Evolutionary conservation across 2,888 invertebrate genomes (phyloP).

Genomic region (Laothoe populi): DNA sequence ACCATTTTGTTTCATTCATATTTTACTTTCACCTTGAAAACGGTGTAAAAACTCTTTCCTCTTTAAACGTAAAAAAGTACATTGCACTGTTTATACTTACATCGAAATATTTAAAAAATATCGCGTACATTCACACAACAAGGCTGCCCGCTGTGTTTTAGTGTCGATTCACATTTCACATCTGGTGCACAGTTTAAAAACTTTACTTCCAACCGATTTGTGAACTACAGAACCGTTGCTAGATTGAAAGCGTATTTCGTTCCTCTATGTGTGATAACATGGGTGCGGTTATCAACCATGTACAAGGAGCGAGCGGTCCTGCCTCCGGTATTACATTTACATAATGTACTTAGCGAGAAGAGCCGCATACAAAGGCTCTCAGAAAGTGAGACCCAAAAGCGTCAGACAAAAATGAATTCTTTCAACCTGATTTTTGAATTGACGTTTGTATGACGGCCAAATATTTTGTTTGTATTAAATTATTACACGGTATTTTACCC

Average conservation of each 20-base stretch:
- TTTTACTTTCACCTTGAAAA: not conserved
- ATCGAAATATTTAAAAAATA: slow-evolving; percentile 28
- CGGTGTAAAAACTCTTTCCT: not conserved
- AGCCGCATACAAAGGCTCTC: slow-evolving; percentile 73
- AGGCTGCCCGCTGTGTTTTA: slow-evolving; percentile 32
- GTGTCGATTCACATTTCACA: slow-evolving; percentile 26
- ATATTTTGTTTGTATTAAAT: slow-evolving; percentile 60
- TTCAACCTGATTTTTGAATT: slow-evolving; percentile 48
- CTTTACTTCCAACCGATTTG: not conserved
- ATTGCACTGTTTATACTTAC: slow-evolving; percentile 17
- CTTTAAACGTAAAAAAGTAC: slow-evolving; percentile 10
- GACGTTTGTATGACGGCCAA: slow-evolving; percentile 47
- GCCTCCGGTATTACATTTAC: slow-evolving; percentile 77
- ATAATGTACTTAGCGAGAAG: slow-evolving; percentile 75
- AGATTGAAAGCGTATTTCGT: not conserved
- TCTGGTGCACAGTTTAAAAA: slow-evolving; percentile 7
- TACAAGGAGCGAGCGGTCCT: slow-evolving; percentile 64
- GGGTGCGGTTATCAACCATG: slow-evolving; percentile 67
- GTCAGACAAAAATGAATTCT: slow-evolving; percentile 67
- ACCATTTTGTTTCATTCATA: not conserved
- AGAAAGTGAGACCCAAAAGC: slow-evolving; percentile 60
- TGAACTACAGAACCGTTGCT: not conserved
- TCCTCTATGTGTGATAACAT: slow-evolving; percentile 53
- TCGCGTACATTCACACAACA: slow-evolving; percentile 31
- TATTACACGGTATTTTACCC: slow-evolving; percentile 57